phyloP scores from a whole-genome alignment of 2,888 invertebrate species.

The Diachrysia chrysitis region DNA sequence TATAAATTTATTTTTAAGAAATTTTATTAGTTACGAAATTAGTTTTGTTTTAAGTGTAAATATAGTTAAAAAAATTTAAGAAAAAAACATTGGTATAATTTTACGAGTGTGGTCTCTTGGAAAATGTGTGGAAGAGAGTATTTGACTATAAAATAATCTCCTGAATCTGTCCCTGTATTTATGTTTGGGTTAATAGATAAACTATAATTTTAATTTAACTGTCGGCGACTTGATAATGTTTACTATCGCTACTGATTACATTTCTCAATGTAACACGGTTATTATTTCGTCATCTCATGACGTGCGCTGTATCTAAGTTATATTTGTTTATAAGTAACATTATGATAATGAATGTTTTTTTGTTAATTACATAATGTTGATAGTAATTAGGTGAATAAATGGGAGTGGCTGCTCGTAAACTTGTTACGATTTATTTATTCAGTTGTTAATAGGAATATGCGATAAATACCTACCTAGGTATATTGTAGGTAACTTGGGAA shows the following conservation, averaged over 20 bases:
- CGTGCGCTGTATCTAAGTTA: not conserved
- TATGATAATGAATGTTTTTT: not conserved
- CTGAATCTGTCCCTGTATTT: not conserved
- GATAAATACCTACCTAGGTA: no score
- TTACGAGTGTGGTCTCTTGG: no score
- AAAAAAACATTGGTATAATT: no score
- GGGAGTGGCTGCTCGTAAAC: not conserved
- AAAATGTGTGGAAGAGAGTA: no score
- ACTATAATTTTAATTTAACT: not conserved
- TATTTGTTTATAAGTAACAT: no score
- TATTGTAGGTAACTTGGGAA: no score
- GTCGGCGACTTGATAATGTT: not conserved
- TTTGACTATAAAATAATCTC: not conserved
- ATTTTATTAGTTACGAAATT: no score
- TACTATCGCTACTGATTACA: not conserved
- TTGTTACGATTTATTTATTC: no score
- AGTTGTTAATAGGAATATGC: no score
- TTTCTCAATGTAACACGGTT: not conserved
- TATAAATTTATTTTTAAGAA: no score
- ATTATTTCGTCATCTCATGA: not conserved
- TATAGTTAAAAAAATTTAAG: no score
- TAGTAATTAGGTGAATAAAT: not conserved
- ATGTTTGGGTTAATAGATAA: conserved; percentile 6
- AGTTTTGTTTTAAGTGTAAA: no score
- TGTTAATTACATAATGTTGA: not conserved